phyloP scores from a whole-genome alignment of 2,113 vertebrate species.

The Poicephalus meyeri region DNA sequence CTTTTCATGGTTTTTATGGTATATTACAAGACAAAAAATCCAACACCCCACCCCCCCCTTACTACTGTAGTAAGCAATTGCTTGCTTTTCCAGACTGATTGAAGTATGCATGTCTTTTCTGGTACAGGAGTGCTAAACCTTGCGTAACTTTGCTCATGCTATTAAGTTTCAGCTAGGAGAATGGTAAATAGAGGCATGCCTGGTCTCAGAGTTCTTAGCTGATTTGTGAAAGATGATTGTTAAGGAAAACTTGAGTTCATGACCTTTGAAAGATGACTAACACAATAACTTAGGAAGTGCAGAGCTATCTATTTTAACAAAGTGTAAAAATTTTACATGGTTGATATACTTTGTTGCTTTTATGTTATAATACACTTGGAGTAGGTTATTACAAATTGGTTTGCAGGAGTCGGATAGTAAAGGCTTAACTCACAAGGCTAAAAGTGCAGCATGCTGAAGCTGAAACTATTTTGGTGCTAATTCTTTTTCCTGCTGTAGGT shows the following conservation, averaged over 20 bases:
- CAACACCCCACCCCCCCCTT: background rate
- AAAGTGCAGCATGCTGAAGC: background rate
- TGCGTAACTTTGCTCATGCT: background rate
- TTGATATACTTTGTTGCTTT: background rate
- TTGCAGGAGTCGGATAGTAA: background rate
- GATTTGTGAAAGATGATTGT: background rate
- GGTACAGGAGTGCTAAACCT: background rate
- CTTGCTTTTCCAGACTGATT: background rate
- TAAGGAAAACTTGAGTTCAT: background rate
- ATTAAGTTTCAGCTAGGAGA: background rate
- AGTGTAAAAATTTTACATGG: background rate
- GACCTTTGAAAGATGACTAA: background rate
- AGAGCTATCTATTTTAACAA: background rate
- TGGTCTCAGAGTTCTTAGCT: background rate
- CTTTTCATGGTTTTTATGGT: background rate
- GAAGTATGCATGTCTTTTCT: background rate
- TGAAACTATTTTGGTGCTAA: background rate
- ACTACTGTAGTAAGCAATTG: background rate
- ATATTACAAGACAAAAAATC: background rate
- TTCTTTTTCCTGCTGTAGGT: background rate
- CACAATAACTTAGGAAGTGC: background rate
- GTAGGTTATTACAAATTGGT: background rate
- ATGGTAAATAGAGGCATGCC: background rate
- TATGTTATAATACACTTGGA: background rate
- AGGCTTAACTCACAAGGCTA: background rate